Base-by-base conservation (phyloP, 1,140 invertebrate species). In the Trichoplusia ni region DNA sequence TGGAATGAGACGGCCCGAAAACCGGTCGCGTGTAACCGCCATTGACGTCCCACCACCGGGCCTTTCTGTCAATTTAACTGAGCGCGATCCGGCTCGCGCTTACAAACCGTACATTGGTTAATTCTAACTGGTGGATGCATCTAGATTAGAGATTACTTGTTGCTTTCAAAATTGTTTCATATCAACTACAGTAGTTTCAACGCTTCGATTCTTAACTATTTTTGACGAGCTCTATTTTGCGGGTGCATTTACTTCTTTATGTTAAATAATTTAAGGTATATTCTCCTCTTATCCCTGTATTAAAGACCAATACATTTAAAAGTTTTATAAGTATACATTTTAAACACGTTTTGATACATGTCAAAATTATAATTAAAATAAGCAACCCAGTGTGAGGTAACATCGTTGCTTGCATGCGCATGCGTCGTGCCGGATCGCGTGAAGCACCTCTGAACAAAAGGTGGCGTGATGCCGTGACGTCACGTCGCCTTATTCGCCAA, bases 401-500 rank as follows among this genome's bases (percentile, higher is more conserved):
- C 42, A 44, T n/a, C 13, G 21, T 62, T 38, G 16, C 59, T 42
- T 31, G 35, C 60, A 53, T 58, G 62, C 44, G 64, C 51, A 49
- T 72, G 74, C 64, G 76, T 35, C 62, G 69, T 76, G 82, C 82
- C 79, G 85, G 76, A 86, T 86, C 82, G 85, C 78, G 66, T 64
- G 64, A 62, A 64, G 67, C 79, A 79, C 83, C 81, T 81, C 84
- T 87, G 84, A 69, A 87, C 83, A 79, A 89, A 88, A 89, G 86
- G 87, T 90, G 87, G 86, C 87, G 87, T 90, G 87, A 90, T 88
- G 81, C 79, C 40, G 74, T 89, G 86, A 86, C 87, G 86, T 90
- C 86, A 89, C 81, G 65, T 86, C 81, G 76, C 86, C 76, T 84
- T 87, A 86, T 79, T 79, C 73, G 75, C 77, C 74, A 81, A 47